A percentile compares a stretch with the other conserved stretches of the same genome.
phyloP scores from a whole-genome alignment of 2,888 invertebrate species.

The Sceliomorpha sp. region DNA sequence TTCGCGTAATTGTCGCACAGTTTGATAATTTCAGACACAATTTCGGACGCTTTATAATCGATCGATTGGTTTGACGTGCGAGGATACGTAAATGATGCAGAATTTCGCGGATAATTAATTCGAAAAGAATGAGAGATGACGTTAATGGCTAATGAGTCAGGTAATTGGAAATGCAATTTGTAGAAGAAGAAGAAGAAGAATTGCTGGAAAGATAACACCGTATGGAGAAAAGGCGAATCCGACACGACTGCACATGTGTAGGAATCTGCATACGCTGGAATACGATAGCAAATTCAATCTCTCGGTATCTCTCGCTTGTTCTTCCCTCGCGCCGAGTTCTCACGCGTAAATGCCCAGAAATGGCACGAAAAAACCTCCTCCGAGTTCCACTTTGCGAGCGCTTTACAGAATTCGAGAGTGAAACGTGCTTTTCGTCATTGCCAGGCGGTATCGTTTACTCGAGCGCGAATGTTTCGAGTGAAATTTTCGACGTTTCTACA shows the following conservation, averaged over 20 bases:
- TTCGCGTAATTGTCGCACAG: too few species aligned
- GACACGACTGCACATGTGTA: slow-evolving; percentile 37
- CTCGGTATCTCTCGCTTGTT: slow-evolving; percentile 2
- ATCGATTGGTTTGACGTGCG: too few species aligned
- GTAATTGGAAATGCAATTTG: slow-evolving; percentile 49
- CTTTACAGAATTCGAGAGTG: neutral
- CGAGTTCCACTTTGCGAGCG: neutral
- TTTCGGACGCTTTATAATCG: too few species aligned
- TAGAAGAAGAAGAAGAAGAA: slow-evolving; percentile 29
- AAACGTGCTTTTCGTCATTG: neutral
- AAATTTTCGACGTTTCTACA: too few species aligned
- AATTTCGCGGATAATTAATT: too few species aligned
- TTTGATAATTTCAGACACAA: too few species aligned
- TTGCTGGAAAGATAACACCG: slow-evolving; percentile 21
- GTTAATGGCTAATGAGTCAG: slow-evolving; percentile 52
- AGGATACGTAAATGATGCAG: too few species aligned
- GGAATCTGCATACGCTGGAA: slow-evolving; percentile 53
- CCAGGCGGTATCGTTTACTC: too few species aligned
- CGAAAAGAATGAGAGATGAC: too few species aligned
- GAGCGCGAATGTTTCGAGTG: too few species aligned
- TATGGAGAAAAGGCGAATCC: slow-evolving; percentile 22
- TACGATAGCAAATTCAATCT: slow-evolving; percentile 56
- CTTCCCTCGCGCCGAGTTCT: slow-evolving; percentile 10
- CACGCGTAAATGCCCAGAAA: slow-evolving; percentile 22
- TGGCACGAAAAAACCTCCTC: slow-evolving; percentile 17